Evolutionary conservation across 1,140 invertebrate species (phyloP).

Genomic region (Rhagoletis pomonella): DNA sequence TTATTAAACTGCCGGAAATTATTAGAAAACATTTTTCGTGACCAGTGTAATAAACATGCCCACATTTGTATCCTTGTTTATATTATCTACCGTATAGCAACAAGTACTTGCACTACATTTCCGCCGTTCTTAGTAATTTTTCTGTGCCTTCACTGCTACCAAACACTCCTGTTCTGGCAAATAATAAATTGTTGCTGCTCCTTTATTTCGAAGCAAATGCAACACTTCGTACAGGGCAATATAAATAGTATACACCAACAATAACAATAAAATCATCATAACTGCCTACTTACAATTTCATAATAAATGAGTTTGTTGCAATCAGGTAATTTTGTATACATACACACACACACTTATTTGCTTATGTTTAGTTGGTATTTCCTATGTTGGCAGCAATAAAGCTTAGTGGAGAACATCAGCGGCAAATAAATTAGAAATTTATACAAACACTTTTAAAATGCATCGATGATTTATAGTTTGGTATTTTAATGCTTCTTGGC

Average conservation of each 20-base stretch:
- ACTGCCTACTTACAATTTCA: background rate
- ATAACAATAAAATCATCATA: background rate
- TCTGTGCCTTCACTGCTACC: no score
- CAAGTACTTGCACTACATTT: no score
- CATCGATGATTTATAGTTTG: constrained; percentile 44
- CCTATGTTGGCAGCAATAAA: background rate
- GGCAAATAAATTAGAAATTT: constrained; percentile 40
- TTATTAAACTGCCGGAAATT: no score
- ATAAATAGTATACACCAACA: background rate
- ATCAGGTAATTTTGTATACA: background rate
- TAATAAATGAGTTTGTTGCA: background rate
- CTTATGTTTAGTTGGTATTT: background rate
- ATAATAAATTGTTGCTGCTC: background rate
- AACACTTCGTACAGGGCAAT: background rate
- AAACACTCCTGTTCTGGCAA: background rate
- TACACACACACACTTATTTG: background rate
- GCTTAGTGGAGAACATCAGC: background rate
- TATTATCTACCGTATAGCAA: no score
- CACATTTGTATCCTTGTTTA: no score
- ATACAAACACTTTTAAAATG: constrained; percentile 42
- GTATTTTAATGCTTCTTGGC: constrained; percentile 15
- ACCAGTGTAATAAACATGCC: no score
- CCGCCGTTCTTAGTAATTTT: no score
- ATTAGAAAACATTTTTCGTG: no score
- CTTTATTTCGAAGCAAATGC: background rate